These are phyloP conservation scores for Dreissena rostriformis DNA, from an alignment of 1,140 invertebrate species.

Conservation along the genomic window DNA sequence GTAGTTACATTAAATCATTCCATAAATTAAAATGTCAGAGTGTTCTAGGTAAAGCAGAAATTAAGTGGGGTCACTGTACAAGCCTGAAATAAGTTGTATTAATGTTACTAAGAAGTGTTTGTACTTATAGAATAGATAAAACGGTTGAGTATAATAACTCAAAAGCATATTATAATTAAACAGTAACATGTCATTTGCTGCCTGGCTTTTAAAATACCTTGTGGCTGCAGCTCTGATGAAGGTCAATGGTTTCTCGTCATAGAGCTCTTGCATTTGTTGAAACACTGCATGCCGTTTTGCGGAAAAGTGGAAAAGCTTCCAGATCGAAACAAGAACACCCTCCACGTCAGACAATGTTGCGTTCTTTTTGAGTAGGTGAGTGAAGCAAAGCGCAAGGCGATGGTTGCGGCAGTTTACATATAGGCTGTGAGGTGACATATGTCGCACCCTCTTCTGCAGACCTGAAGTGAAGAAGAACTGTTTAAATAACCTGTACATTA, in stretches of 20 bases:
- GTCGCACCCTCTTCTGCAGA: conserved; percentile 47
- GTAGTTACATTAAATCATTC: no score
- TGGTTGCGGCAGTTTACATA: conserved; percentile 58
- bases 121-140: background rate
- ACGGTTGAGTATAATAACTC: background rate
- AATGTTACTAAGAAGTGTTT: background rate
- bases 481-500: background rate
- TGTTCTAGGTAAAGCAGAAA: background rate
- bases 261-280: conserved; percentile 29
- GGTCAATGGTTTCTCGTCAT: conserved; percentile 35
- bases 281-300: conserved; percentile 41
- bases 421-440: conserved; percentile 25
- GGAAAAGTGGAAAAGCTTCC: conserved; percentile 58
- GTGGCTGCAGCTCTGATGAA: conserved; percentile 49
- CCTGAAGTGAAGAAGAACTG: conserved; percentile 21
- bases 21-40: background rate
- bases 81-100: background rate
- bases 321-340: conserved; percentile 30
- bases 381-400: conserved; percentile 51
- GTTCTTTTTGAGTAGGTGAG: conserved; percentile 53
- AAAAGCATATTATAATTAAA: background rate
- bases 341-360: conserved; percentile 39
- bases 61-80: background rate
- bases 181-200: background rate
- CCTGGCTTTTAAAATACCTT: conserved; percentile 6